Evolutionary conservation across 2,797 vertebrate species (phyloP), one percentile per base, ranked within the genome.

Genomic region (Sebastes iracundus): DNA sequence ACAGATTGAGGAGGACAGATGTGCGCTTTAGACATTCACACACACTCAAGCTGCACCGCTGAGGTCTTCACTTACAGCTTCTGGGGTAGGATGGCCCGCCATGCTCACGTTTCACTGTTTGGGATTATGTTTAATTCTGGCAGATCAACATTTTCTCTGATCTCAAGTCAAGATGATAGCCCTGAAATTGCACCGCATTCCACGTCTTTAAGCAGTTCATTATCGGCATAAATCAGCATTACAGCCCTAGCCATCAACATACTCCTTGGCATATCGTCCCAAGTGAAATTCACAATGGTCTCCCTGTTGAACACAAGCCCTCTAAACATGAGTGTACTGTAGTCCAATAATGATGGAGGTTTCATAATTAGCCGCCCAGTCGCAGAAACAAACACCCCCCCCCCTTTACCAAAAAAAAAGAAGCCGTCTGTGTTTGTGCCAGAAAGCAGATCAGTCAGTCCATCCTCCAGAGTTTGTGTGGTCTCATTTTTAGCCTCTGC

Each of bases 391-490:
- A 86, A 85, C 80, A 74, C 13, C 35, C 35, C 35, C 33, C n/a
- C 2, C 4, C 20, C 49, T 3, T 18, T 7, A 10, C 49, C 4
- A 35, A 16, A 20, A 62, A 80, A 67, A 42, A 42, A 83, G 81
- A 82, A 66, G 25, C 64, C 22, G 64, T 83, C 79, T 75, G 77
- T 75, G 66, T 52, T 63, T 1, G 42, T 90, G 91, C 91, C 89
- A 92, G 77, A 88, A 82, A 88, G 82, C 80, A 88, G 77, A 89
- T 91, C 87, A 81, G 72, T 86, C 84, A 12, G 81, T 87, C 87
- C 86, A 81, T 92, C 88, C 86, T 91, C 89, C 77, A 77, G 83
- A 90, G 88, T 94, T 93, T 94, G 93, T 95, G 93, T 94, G 93
- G 93, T 94, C 93, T 88, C 90, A 72, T 91, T 91, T 93, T 91